These are phyloP conservation scores for Enhydra lutris DNA, from an alignment of 2,113 vertebrate species.

Conservation along the genomic window DNA sequence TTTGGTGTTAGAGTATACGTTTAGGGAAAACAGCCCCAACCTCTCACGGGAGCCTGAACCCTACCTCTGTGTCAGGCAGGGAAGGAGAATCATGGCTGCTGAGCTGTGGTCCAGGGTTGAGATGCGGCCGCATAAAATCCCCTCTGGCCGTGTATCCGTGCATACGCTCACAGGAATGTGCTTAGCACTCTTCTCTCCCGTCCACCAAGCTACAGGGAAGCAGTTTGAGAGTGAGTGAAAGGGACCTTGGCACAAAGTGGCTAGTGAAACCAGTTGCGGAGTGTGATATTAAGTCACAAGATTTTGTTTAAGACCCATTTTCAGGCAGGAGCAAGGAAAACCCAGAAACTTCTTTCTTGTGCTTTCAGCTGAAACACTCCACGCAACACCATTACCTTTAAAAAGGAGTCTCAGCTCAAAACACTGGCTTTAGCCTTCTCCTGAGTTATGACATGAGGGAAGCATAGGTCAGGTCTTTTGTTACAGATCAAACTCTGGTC, in stretches of 20 bases:
- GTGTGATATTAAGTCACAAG: background rate
- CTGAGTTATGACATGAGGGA: background rate
- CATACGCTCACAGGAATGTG: too few relatives aligned
- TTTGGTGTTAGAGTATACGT: background rate
- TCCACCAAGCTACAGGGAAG: background rate
- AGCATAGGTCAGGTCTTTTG: background rate
- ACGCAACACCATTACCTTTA: background rate
- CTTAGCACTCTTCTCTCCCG: background rate
- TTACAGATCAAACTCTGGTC: background rate
- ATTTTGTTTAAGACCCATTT: background rate
- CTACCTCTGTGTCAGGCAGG: accelerated
- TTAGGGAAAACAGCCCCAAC: background rate
- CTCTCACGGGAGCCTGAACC: accelerated
- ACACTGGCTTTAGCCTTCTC: background rate
- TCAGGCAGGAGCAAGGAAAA: background rate
- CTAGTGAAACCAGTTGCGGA: background rate
- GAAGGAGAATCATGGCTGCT: background rate
- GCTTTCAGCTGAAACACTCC: background rate
- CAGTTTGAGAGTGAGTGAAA: background rate
- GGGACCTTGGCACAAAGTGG: background rate
- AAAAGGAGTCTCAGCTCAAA: background rate
- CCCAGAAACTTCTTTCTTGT: background rate
- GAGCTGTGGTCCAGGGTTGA: too few relatives aligned
- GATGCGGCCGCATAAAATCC: background rate
- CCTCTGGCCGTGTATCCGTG: accelerated